phyloP scores from a whole-genome alignment of 2,797 vertebrate species.

The Poeciliopsis presidionis region DNA sequence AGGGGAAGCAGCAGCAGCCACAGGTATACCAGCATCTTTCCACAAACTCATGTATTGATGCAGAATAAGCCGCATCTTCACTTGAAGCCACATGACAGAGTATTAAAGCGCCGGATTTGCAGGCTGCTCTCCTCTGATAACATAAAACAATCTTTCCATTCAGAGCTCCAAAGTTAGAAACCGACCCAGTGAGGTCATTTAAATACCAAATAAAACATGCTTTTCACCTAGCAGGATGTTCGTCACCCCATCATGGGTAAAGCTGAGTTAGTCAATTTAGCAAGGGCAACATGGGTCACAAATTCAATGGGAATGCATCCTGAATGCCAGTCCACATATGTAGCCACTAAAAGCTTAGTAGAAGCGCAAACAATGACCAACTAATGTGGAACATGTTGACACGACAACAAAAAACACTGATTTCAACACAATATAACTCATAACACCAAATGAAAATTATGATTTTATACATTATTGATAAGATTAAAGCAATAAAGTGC shows the following conservation, averaged over 20 bases:
- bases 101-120: slow-evolving; percentile 25
- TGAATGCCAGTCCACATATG: neutral
- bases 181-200: neutral
- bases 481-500: neutral
- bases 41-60: slow-evolving; percentile 18
- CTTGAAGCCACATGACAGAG: slow-evolving; percentile 20
- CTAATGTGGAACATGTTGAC: neutral
- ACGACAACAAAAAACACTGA: neutral
- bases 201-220: neutral
- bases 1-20: slow-evolving; percentile 34
- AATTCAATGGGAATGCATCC: neutral
- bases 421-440: neutral
- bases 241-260: neutral
- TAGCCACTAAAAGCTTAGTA: neutral
- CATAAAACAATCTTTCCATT: neutral
- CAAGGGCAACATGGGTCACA: neutral
- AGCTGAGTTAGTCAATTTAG: neutral
- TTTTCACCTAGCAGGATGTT: neutral
- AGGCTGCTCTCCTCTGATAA: neutral
- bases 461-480: neutral
- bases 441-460: no score
- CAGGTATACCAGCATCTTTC: slow-evolving; percentile 24
- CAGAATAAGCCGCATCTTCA: slow-evolving; percentile 18
- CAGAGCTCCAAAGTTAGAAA: slow-evolving; percentile 8
- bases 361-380: neutral